These are phyloP conservation scores for Triplophysa yarkandensis DNA, from an alignment of 2,797 vertebrate genomes.

Conservation along the genomic window DNA sequence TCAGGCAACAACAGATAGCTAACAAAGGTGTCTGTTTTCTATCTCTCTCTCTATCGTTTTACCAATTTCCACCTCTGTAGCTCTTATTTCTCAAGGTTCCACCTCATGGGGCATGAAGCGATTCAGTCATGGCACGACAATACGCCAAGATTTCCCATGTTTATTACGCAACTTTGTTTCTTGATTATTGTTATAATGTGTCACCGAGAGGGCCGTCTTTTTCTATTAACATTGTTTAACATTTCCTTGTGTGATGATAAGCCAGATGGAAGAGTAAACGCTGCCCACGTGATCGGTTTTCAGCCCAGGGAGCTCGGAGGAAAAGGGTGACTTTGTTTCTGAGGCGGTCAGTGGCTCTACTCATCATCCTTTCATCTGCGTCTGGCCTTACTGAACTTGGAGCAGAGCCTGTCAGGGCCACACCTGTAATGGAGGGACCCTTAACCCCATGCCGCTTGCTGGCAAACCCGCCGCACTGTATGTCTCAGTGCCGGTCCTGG, in stretches of 20 bases:
- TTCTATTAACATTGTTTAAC: conserved; percentile 50
- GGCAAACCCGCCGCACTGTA: conserved; percentile 42
- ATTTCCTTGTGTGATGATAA: conserved; percentile 40
- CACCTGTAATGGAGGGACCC: conserved; percentile 77
- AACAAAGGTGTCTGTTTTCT: conserved; percentile 63
- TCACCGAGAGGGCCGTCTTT: conserved; percentile 29
- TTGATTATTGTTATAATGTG: conserved; percentile 44
- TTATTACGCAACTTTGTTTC: conserved; percentile 46
- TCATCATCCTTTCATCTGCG: conserved; percentile 65
- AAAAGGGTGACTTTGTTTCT: conserved; percentile 66
- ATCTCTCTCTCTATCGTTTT: conserved; percentile 39
- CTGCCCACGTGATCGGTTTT: conserved; percentile 22
- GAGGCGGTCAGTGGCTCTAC: conserved; percentile 64
- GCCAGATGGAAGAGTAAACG: background rate
- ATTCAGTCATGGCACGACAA: conserved; percentile 24
- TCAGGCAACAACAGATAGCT: conserved; percentile 73
- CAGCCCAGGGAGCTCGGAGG: conserved; percentile 16
- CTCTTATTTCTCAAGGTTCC: conserved; percentile 54
- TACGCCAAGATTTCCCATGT: conserved; percentile 39
- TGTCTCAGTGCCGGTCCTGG: conserved; percentile 63
- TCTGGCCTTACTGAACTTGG: conserved; percentile 67
- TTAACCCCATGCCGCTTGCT: conserved; percentile 41
- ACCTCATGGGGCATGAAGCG: conserved; percentile 45
- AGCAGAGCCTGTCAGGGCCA: conserved; percentile 74
- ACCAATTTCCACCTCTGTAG: conserved; percentile 42